These are phyloP conservation scores for Scaeva pyrastri DNA, from an alignment of 2,888 invertebrate genomes.

Conservation along the genomic window DNA sequence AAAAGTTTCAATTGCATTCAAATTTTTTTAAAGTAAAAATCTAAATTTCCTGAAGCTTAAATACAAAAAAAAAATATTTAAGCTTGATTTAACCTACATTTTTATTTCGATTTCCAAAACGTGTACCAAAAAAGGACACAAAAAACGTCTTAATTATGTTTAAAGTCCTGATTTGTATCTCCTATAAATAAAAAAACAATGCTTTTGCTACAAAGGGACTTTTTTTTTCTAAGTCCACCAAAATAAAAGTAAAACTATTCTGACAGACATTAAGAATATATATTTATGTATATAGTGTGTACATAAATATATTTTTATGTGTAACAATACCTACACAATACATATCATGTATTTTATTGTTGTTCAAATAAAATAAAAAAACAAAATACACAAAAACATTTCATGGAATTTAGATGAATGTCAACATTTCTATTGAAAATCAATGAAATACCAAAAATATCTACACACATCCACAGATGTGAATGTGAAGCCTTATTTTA, in stretches of 20 bases:
- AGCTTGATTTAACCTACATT: too few species aligned
- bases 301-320: not conserved
- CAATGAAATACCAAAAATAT: slow-evolving; percentile 43
- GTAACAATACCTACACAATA: not conserved
- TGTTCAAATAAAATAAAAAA: not conserved
- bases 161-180: not conserved
- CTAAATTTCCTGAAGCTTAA: too few species aligned
- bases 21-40: too few species aligned
- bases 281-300: not conserved
- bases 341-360: slow-evolving; percentile 19
- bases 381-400: slow-evolving; percentile 11
- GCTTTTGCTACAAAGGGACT: too few species aligned
- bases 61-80: too few species aligned
- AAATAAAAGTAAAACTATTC: not conserved
- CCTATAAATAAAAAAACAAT: not conserved
- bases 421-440: slow-evolving; percentile 69
- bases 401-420: slow-evolving; percentile 59
- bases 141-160: too few species aligned
- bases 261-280: not conserved
- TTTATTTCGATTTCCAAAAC: too few species aligned
- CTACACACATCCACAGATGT: not conserved
- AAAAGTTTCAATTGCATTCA: too few species aligned
- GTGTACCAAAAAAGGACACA: too few species aligned
- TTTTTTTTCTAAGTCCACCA: not conserved
- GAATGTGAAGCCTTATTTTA: slow-evolving; percentile 3